phyloP scores from a whole-genome alignment of 2,113 vertebrate genomes.

The Nanorana parkeri region DNA sequence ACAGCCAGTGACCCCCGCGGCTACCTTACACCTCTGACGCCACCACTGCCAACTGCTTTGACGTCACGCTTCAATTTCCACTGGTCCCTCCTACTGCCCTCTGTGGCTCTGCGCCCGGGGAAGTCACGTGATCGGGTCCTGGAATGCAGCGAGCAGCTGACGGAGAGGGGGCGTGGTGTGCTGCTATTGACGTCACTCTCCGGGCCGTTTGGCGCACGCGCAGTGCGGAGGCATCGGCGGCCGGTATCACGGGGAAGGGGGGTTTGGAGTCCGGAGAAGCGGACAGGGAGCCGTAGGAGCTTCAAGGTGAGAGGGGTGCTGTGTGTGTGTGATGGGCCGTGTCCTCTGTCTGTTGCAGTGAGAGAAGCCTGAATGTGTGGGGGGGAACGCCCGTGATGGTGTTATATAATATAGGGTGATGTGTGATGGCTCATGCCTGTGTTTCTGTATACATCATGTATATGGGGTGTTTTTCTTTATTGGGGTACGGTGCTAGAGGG shows the following conservation, averaged over 20 bases:
- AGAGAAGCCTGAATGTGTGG: neutral
- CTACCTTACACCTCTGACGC: neutral
- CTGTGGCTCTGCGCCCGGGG: neutral
- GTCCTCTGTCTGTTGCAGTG: neutral
- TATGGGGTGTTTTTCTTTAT: too few relatives aligned
- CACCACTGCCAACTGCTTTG: neutral
- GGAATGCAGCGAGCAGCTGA: conserved; percentile 1
- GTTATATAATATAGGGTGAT: neutral
- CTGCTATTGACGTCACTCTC: conserved; percentile 8
- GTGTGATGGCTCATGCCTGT: too few relatives aligned
- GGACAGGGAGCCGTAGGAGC: neutral
- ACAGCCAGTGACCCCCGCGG: too few relatives aligned
- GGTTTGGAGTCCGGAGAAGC: neutral
- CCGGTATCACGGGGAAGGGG: conserved; percentile 13
- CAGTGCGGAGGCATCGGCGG: neutral
- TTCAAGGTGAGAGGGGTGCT: neutral
- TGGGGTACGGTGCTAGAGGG: too few relatives aligned
- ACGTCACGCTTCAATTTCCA: too few relatives aligned
- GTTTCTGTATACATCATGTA: too few relatives aligned
- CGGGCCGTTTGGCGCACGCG: conserved; percentile 9
- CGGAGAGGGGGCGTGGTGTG: neutral
- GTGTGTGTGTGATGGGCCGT: neutral
- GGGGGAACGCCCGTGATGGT: neutral
- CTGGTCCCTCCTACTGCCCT: neutral
- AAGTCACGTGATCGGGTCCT: neutral